These are phyloP conservation scores for Hermetia illucens DNA, from an alignment of 1,140 invertebrate species.

Conservation along the genomic window DNA sequence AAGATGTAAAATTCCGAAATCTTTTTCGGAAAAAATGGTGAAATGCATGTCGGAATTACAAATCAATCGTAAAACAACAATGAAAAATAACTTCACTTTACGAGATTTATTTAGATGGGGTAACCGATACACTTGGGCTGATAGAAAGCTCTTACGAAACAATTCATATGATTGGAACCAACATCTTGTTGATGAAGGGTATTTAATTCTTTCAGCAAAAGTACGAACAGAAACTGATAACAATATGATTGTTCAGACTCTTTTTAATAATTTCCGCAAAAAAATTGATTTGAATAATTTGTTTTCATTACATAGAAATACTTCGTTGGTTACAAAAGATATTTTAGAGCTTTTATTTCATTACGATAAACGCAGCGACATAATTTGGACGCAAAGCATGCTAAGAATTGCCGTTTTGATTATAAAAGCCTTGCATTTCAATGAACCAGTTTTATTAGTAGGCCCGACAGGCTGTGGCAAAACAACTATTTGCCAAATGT, in stretches of 20 bases:
- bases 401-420: slow-evolving; percentile 82
- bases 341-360: slow-evolving; percentile 54
- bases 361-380: slow-evolving; percentile 51
- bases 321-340: slow-evolving; percentile 59
- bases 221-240: slow-evolving; percentile 74
- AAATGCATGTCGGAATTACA: slow-evolving; percentile 84
- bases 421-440: slow-evolving; percentile 75
- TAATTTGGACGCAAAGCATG: slow-evolving; percentile 92
- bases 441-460: slow-evolving; percentile 90
- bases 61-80: slow-evolving; percentile 63
- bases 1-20: slow-evolving; percentile 72
- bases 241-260: slow-evolving; percentile 57
- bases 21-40: slow-evolving; percentile 88
- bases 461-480: slow-evolving; percentile 99
- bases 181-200: slow-evolving; percentile 94
- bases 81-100: slow-evolving; percentile 89
- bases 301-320: slow-evolving; percentile 57
- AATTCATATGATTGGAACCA: slow-evolving; percentile 91
- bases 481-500: slow-evolving; percentile 89
- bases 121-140: slow-evolving; percentile 72
- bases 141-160: slow-evolving; percentile 31
- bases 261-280: slow-evolving; percentile 76
- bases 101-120: slow-evolving; percentile 97
- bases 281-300: slow-evolving; percentile 57
- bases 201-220: slow-evolving; percentile 83